Conservation (phyloP, 2,888 invertebrate species). For the Coleophora deauratella region DNA sequence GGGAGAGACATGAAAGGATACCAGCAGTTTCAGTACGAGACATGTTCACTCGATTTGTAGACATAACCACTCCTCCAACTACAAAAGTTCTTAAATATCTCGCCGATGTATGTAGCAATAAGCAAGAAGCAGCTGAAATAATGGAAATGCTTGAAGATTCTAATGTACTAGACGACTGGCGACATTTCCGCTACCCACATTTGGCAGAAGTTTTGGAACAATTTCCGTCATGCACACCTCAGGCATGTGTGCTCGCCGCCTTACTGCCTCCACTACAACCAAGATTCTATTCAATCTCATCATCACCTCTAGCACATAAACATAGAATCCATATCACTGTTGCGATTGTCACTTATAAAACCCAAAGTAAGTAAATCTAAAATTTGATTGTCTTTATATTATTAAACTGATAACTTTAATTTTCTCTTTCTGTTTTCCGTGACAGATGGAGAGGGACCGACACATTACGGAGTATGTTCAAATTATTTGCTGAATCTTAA, state of each 20-base stretch:
- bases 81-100: conserved; percentile 88
- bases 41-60: conserved; percentile 86
- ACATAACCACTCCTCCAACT: conserved; percentile 93
- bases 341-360: conserved; percentile 89
- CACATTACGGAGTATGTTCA: conserved; percentile 94
- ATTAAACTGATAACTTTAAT: neutral
- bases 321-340: conserved; percentile 92
- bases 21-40: conserved; percentile 82
- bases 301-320: conserved; percentile 82
- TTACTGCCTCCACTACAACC: conserved; percentile 90
- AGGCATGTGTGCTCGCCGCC: conserved; percentile 85
- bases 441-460: conserved; percentile 83
- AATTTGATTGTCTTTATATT: neutral
- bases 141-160: conserved; percentile 83
- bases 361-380: conserved; percentile 76
- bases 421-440: conserved; percentile 10
- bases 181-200: conserved; percentile 88
- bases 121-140: conserved; percentile 80
- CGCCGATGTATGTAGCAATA: conserved; percentile 82
- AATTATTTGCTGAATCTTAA: conserved; percentile 85
- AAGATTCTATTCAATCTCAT: conserved; percentile 95
- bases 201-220: conserved; percentile 89
- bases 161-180: conserved; percentile 93
- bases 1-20: conserved; percentile 89
- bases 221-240: conserved; percentile 89